These are phyloP conservation scores for Damaliscus lunatus DNA, from an alignment of 2,113 vertebrate genomes.

Conservation along the genomic window DNA sequence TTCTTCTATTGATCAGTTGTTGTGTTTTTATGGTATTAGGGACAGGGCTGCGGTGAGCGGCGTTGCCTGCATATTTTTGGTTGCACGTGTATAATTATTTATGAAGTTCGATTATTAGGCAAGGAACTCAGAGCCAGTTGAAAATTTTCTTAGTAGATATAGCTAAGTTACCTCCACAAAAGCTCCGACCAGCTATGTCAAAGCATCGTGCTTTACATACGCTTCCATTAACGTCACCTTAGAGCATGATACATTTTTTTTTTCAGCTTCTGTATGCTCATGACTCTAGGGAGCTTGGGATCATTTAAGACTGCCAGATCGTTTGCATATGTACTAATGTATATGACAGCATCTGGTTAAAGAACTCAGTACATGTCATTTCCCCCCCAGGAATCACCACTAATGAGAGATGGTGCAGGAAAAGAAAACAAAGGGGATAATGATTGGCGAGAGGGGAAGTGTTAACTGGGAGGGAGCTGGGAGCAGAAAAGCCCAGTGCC, in stretches of 20 bases:
- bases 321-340: neutral
- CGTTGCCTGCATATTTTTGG: neutral
- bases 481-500: neutral
- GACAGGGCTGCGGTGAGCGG: neutral
- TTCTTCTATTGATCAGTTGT: neutral
- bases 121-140: neutral
- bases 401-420: neutral
- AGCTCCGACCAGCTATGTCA: neutral
- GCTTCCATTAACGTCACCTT: neutral
- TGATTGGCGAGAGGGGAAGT: neutral
- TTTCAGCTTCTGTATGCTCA: neutral
- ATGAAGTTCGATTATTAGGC: neutral
- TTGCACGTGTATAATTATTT: constrained; percentile 17
- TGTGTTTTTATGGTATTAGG: neutral
- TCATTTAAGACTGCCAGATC: neutral
- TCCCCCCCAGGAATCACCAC: neutral
- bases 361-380: neutral
- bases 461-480: neutral
- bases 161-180: neutral
- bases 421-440: neutral
- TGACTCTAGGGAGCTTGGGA: neutral
- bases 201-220: neutral
- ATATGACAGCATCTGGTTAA: neutral
- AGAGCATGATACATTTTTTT: neutral
- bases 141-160: neutral